Evolutionary conservation across 2,113 vertebrate species (phyloP).

Genomic region (Lipophrys pholis): DNA sequence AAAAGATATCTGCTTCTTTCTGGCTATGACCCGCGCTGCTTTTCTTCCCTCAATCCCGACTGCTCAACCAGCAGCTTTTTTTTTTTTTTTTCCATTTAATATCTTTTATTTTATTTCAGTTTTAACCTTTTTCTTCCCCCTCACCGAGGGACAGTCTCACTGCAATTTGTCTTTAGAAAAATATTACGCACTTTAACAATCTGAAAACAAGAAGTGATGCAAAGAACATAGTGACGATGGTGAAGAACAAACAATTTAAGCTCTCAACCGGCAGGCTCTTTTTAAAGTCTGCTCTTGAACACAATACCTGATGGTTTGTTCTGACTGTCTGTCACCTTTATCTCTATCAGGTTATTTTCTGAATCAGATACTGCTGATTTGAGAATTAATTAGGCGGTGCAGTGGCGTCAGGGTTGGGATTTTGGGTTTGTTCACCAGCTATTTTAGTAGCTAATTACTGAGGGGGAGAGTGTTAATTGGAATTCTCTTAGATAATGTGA

Average conservation of each 20-base stretch:
- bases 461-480: conserved; percentile 93
- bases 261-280: background rate
- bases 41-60: conserved; percentile 32
- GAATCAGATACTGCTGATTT: conserved; percentile 70
- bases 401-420: conserved; percentile 75
- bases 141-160: too few species aligned
- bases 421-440: conserved; percentile 88
- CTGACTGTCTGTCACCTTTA: conserved; percentile 59
- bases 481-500: conserved; percentile 82
- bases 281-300: conserved; percentile 2
- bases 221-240: too few species aligned
- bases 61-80: conserved; percentile 26
- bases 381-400: conserved; percentile 73
- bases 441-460: conserved; percentile 95
- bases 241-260: background rate
- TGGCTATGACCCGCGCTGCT: conserved; percentile 25
- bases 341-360: conserved; percentile 56
- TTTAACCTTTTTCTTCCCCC: too few species aligned
- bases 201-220: too few species aligned
- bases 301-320: conserved; percentile 11
- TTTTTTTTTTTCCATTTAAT: too few species aligned
- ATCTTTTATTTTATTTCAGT: conserved; percentile 3
- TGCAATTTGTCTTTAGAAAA: too few species aligned
- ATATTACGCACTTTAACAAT: too few species aligned
- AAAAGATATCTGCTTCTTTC: conserved; percentile 57